These are phyloP conservation scores for Sphaerophoria taeniata DNA, from an alignment of 2,888 invertebrate genomes.

Conservation along the genomic window DNA sequence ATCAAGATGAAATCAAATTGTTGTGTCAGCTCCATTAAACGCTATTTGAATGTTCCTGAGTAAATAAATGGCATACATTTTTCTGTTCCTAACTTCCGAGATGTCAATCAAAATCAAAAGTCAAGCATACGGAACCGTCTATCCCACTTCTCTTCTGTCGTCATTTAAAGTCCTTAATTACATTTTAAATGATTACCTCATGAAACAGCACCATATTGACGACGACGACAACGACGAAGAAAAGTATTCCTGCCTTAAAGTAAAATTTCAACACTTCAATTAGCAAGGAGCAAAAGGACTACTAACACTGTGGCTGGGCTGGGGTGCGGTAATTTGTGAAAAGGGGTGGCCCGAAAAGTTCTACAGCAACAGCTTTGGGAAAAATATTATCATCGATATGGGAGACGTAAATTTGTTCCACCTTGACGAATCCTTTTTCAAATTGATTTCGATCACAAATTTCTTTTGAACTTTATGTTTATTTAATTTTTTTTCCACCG, in stretches of 20 bases:
- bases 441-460: slow-evolving; percentile 41
- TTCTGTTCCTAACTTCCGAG: slow-evolving; percentile 5
- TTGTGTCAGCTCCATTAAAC: slow-evolving; percentile 32
- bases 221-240: neutral
- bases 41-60: slow-evolving; percentile 5
- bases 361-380: neutral
- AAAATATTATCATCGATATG: no score
- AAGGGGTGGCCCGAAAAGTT: neutral
- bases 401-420: slow-evolving; percentile 18
- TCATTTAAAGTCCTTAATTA: slow-evolving; percentile 48
- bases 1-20: slow-evolving; percentile 28
- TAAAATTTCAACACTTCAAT: slow-evolving; percentile 35
- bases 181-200: slow-evolving; percentile 31
- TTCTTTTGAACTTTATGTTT: slow-evolving; percentile 1
- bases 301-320: neutral
- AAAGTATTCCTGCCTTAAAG: slow-evolving; percentile 12
- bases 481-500: neutral
- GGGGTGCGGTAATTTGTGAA: neutral
- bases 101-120: slow-evolving; percentile 55
- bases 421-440: slow-evolving; percentile 30
- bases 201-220: neutral
- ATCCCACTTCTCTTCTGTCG: neutral
- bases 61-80: neutral
- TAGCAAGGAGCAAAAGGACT: neutral
- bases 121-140: slow-evolving; percentile 31